A percentile compares a stretch with the other conserved stretches of the same genome.
Conservation (phyloP, 2,113 vertebrate species). For the Petrocephalus zakoni region DNA sequence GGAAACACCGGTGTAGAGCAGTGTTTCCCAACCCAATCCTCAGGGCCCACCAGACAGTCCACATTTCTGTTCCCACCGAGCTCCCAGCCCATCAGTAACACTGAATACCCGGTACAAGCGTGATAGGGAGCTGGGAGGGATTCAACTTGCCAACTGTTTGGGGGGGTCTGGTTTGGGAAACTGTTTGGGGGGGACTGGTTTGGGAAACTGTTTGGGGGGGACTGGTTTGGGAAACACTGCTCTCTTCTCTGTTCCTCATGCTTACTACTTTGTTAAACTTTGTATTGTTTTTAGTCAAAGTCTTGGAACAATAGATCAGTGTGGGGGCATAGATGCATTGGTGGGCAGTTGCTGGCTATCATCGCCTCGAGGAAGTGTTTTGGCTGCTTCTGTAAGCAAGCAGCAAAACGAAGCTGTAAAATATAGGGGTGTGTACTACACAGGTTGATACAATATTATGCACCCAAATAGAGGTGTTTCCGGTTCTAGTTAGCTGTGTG, state of each 20-base stretch:
- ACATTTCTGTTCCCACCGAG: neutral
- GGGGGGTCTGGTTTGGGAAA: no score
- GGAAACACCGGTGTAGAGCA: neutral
- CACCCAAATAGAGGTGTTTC: neutral
- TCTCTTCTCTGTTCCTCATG: neutral
- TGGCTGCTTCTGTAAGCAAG: neutral
- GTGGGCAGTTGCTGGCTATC: no score
- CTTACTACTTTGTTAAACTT: neutral
- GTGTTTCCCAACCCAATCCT: neutral
- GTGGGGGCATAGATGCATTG: neutral
- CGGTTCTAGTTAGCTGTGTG: neutral
- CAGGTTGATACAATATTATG: neutral
- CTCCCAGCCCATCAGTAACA: neutral
- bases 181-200: no score
- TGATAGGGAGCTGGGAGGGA: neutral
- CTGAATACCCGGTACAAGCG: no score
- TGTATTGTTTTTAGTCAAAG: neutral
- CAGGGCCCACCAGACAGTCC: neutral
- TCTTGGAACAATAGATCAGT: neutral
- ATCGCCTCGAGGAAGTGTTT: neutral
- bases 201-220: no score
- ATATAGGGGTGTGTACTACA: neutral
- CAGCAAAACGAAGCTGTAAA: neutral
- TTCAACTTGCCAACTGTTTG: no score
- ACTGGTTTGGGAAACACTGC: neutral